Base-by-base conservation (phyloP, 2,113 vertebrate species). In the Cebus imitator region DNA sequence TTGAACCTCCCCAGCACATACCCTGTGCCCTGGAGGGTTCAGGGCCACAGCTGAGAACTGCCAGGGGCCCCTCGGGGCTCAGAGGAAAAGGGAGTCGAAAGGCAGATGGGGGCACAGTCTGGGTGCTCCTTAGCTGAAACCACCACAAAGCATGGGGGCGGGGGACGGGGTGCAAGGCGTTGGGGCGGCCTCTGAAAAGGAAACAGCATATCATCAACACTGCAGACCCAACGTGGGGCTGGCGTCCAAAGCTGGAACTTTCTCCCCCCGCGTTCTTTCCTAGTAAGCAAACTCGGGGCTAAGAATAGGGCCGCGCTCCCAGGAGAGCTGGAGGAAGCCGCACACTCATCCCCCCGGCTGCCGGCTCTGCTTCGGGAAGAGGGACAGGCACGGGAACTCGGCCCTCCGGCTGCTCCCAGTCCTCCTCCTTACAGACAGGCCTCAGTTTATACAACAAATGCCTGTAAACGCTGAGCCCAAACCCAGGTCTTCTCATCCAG, bases 381-480 rank as follows among this genome's bases (percentile, higher is more conserved):
- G 20, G 1, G 3, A 17, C 5, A 3, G 64, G 64, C 14, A 72
- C 0, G 0, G 18, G 21, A 68, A 43, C 10, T 0, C 6, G 0
- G 61, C 70, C 79, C 92, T 11, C 7, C 2, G 43, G 73, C 68
- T 20, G 21, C 1, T 3, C 37, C 18, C 5, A 0, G 14, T 9
- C 61, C 7, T 32, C 55, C 21, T 57, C 82, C 45, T 35, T 45
- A 45, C 35, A 40, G 37, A 72, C 58, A 9, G 14, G 48, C 25
- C 25, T 57, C 25, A 0, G 10, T 55, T 87, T 87, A 75, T 7
- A 4, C 37, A 76, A 87, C 21, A 3, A 3, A 25, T 1, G 35
- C 37, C 11, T 1, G 3, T 12, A 6, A 45, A 43, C 1, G 37
- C 79, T 5, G 17, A n/a, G 58, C 17, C 2, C 3, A 0, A 30